phyloP scores from a whole-genome alignment of 1,140 invertebrate species.

The Aleiodes sp. region DNA sequence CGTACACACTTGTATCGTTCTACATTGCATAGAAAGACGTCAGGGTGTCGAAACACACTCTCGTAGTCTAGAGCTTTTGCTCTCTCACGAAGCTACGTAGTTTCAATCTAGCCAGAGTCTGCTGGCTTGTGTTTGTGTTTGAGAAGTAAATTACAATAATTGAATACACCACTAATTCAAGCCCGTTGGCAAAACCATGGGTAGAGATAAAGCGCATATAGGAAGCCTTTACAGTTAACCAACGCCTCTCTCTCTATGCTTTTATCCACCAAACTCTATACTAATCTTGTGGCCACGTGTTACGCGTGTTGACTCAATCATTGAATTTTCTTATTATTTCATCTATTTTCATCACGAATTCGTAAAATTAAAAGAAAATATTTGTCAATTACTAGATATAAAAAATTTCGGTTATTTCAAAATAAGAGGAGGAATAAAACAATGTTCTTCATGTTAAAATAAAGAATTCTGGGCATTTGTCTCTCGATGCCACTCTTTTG shows the following conservation, averaged over 20 bases:
- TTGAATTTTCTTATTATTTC: neutral
- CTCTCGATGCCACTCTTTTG: neutral
- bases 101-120: constrained; percentile 7
- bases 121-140: constrained; percentile 56
- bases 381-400: too few relatives aligned
- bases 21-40: neutral
- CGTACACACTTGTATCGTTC: neutral
- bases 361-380: too few relatives aligned
- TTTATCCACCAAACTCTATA: constrained; percentile 33
- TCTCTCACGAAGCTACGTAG: neutral
- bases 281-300: constrained; percentile 23
- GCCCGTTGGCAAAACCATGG: constrained; percentile 34
- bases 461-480: neutral
- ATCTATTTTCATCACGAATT: too few relatives aligned
- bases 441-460: neutral
- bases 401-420: too few relatives aligned
- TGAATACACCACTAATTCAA: constrained; percentile 63
- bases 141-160: constrained; percentile 66
- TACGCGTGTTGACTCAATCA: neutral
- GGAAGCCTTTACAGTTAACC: constrained; percentile 34
- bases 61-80: neutral
- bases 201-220: neutral
- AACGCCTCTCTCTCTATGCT: constrained; percentile 24
- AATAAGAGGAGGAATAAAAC: too few relatives aligned
- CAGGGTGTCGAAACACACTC: neutral